Base-by-base conservation (phyloP, 2,797 vertebrate species). In the Oceanodroma leucorhoa region DNA sequence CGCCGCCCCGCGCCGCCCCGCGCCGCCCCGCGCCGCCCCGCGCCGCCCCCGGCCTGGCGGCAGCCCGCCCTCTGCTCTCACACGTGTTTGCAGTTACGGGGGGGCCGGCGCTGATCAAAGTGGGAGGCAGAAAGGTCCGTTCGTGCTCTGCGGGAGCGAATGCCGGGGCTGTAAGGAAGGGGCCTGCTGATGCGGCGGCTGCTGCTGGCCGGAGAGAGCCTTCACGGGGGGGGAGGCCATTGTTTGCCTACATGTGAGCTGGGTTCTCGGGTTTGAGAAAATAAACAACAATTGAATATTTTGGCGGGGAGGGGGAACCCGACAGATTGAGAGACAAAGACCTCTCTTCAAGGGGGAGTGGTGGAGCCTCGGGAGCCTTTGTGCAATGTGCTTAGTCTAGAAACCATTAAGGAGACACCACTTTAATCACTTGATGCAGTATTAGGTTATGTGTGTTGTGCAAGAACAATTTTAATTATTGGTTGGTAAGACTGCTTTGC, bases 151-250 rank as follows among this genome's bases (percentile, higher is more conserved):
- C 8, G 15, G 30, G 23, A 30, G 30, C 18, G 4, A 1, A 38
- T 43, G 18, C 60, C 10, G 1, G 14, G 13, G 34, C 14, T 3
- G 0, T 9, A 2, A 2, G 36, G 41, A 23, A 11, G 9, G 13
- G 23, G 6, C 10, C 23, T 15, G 20, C 30, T 22, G 48, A 10
- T 5, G 64, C 6, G 23, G 23, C 36, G 5, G 24, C 24, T 69
- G 45, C 11, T 13, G 61, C 69, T 24, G 19, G 14, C 40, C 7
- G 15, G 16, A 5, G 34, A 6, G 55, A 8, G 45, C 26, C 1
- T 20, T 23, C 22, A 1, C 21, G 1, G 3, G 18, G 40, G 7
- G 4, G 20, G 5, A 24, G n/a, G 16, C 8, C 19, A 1, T 2
- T 11, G 51, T 11, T 29, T 34, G 57, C 9, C 3, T 1, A 1